These are phyloP conservation scores for Coenonympha arcania DNA, from an alignment of 2,888 invertebrate species.

Conservation along the genomic window DNA sequence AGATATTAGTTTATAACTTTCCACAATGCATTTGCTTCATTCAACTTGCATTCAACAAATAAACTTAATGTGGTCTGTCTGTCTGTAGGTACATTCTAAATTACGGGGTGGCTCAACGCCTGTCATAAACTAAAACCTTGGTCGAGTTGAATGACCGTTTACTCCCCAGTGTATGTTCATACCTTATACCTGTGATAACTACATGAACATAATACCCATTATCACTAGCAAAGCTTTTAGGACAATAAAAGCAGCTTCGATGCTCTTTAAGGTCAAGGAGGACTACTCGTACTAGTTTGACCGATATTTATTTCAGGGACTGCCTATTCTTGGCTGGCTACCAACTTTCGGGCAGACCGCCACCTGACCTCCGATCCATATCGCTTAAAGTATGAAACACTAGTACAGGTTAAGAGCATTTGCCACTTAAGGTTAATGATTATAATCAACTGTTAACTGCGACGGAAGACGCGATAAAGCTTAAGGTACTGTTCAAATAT, in stretches of 20 bases:
- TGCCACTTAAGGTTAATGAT: neutral
- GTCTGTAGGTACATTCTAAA: slow-evolving; percentile 40
- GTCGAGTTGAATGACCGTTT: slow-evolving; percentile 50
- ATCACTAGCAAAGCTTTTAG: neutral
- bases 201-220: neutral
- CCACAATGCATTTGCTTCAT: too few relatives aligned
- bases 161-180: slow-evolving; percentile 31
- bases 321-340: neutral
- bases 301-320: neutral
- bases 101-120: slow-evolving; percentile 39
- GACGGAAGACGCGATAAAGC: too few relatives aligned
- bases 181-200: too few relatives aligned
- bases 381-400: neutral
- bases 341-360: neutral
- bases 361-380: neutral
- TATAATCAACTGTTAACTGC: neutral
- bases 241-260: neutral
- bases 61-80: too few relatives aligned
- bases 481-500: too few relatives aligned
- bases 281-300: neutral
- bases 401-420: neutral
- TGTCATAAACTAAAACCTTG: slow-evolving; percentile 29
- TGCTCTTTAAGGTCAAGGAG: neutral
- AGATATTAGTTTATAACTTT: too few relatives aligned
- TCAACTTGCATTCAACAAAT: too few relatives aligned